Conservation (phyloP, 2,888 invertebrate genomes). For the Lasioglossum figueresi region DNA sequence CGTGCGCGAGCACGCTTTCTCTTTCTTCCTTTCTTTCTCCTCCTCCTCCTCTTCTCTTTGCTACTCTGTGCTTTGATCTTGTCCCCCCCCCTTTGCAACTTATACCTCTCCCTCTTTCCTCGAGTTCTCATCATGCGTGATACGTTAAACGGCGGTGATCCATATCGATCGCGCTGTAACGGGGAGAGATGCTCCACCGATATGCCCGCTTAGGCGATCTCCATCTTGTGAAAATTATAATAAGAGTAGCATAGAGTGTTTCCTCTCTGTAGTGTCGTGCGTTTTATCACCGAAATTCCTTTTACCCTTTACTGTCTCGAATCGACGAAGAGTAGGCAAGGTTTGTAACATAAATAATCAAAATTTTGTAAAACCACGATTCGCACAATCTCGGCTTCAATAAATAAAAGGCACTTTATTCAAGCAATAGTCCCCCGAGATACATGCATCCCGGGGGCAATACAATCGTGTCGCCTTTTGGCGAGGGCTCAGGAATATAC, state of each 20-base stretch:
- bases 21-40: constrained; percentile 10
- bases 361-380: no score
- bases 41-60: background rate
- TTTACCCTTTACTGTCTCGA: no score
- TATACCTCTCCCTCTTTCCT: background rate
- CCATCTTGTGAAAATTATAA: background rate
- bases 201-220: background rate
- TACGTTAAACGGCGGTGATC: constrained; percentile 7
- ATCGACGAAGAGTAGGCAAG: no score
- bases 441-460: no score
- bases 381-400: no score
- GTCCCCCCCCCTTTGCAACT: background rate
- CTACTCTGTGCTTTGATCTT: background rate
- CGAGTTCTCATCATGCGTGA: constrained; percentile 10
- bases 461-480: no score
- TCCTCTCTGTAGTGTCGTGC: no score
- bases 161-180: background rate
- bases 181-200: background rate
- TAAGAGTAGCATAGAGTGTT: background rate
- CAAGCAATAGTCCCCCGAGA: no score
- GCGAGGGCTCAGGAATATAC: no score
- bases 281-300: no score
- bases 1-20: constrained; percentile 61
- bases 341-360: no score
- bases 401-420: no score